Evolutionary conservation across 2,888 invertebrate genomes (phyloP), one percentile per base, ranked within the genome.

Genomic region (Agonopterix heracliana): DNA sequence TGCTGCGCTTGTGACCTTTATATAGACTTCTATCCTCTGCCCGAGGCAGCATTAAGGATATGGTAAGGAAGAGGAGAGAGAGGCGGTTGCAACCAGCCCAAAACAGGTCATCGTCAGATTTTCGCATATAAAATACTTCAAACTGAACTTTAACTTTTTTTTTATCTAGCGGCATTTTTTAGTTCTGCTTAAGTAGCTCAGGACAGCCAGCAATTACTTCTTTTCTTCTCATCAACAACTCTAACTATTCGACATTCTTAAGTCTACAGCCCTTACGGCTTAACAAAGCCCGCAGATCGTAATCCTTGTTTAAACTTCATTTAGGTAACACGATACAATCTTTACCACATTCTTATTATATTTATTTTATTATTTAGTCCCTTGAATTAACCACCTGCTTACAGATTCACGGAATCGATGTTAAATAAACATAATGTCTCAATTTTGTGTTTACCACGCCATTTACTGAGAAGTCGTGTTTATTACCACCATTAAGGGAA

Each of bases 381-480:
- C 9, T 44, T 14, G 44, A n/a, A 9, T 41, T n/a, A 11, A n/a
- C n/a, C 17, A 17, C 44, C 13, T 44, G 35, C 9, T 40, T 34
- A 45, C 14, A 26, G 26, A 26, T 26, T 26, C 26, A 43, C 5
- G 26, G 36, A 36, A 41, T 41, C 11, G 26, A 26, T 40, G 34
- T 34, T 34, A 44, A 44, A 44, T 44, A 47, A 47, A 47, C 34
- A 41, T 47, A 47, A 50, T 50, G 50, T 50, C 41, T 50, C 47
- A 47, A 50, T 50, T 50, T 40, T 12, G 10, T 13, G 11, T 42
- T 46, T 50, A 50, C 34, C 11, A 36, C 35, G 35, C 45, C 12
- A 35, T 44, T 44, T 26, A 44, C 17, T 8, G 10, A 17, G n/a
- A 42, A 11, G 42, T 11, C 17, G 42, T 14, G 10, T 14, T 42